Percentiles rank a stretch among this genome's conserved stretches.
phyloP scores from a whole-genome alignment of 1,140 invertebrate species.

The Euwallacea fornicatus region DNA sequence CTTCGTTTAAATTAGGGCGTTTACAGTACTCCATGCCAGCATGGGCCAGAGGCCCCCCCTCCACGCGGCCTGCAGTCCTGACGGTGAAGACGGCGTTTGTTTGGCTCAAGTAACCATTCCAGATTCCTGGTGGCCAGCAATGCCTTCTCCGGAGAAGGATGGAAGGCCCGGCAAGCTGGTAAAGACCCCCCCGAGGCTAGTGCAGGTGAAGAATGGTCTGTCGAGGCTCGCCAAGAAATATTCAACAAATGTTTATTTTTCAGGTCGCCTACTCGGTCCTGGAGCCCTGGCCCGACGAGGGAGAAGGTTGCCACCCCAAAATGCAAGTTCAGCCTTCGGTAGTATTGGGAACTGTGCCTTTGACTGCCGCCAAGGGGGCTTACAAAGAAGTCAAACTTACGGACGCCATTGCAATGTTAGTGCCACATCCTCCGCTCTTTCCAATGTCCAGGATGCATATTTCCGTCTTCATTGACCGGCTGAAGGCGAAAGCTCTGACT shows the following conservation, averaged over 20 bases:
- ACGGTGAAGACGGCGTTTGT: constrained; percentile 86
- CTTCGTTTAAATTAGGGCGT: background rate
- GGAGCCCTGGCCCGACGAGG: constrained; percentile 70
- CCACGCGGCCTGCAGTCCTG: constrained; percentile 82
- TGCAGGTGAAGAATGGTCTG: constrained; percentile 55
- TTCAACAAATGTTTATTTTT: background rate
- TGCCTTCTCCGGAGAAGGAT: constrained; percentile 63
- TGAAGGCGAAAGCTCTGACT: constrained; percentile 65
- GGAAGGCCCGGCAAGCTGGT: constrained; percentile 58
- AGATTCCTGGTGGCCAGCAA: constrained; percentile 82
- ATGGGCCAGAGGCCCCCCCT: constrained; percentile 62
- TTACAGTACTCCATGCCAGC: constrained; percentile 66
- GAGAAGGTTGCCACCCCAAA: constrained; percentile 68
- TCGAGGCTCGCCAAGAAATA: background rate
- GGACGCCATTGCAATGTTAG: constrained; percentile 76
- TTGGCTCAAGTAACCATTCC: constrained; percentile 81
- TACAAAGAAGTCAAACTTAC: constrained; percentile 81
- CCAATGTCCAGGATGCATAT: constrained; percentile 85
- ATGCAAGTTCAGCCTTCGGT: constrained; percentile 78
- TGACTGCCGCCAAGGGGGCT: constrained; percentile 73
- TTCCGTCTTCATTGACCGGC: constrained; percentile 78
- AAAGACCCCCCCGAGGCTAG: constrained; percentile 69
- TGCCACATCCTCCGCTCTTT: constrained; percentile 84
- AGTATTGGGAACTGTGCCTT: constrained; percentile 68
- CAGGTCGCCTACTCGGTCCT: constrained; percentile 78